phyloP scores from a whole-genome alignment of 2,113 vertebrate species.

The Mus pahari region DNA sequence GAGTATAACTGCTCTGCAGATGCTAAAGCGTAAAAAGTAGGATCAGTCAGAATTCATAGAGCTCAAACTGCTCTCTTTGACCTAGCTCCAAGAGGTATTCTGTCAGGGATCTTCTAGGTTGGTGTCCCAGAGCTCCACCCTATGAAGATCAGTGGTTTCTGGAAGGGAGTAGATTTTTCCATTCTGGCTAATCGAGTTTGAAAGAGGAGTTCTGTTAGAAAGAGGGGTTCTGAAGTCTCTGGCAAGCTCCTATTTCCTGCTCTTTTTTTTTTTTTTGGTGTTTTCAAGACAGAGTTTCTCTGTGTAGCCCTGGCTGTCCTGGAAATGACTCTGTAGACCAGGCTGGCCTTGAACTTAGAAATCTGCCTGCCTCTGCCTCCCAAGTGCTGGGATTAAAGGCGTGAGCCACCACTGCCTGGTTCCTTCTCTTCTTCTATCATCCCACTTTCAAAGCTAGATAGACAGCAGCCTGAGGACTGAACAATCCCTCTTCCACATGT shows the following conservation, averaged over 20 bases:
- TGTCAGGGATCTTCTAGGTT: neutral
- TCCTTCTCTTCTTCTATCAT: neutral
- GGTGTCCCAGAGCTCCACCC: neutral
- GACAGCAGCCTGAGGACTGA: too few relatives aligned
- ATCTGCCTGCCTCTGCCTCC: too few relatives aligned
- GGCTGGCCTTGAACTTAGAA: too few relatives aligned
- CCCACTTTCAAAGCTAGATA: neutral
- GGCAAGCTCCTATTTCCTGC: too few relatives aligned
- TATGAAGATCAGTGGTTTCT: neutral
- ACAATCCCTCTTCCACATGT: accelerated
- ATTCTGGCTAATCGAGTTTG: too few relatives aligned
- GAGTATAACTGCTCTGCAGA: neutral
- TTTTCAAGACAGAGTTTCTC: too few relatives aligned
- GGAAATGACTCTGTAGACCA: too few relatives aligned
- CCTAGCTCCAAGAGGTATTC: neutral
- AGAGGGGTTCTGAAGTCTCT: neutral
- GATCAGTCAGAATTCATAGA: neutral
- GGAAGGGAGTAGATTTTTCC: neutral
- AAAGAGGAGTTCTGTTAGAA: neutral
- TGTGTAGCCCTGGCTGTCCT: too few relatives aligned
- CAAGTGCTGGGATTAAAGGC: too few relatives aligned
- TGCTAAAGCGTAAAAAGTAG: neutral
- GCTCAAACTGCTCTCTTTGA: accelerated
- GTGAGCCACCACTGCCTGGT: too few relatives aligned
- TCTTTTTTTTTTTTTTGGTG: neutral